A percentile compares a stretch with the other conserved stretches of the same genome.
These are phyloP conservation scores for Mormyrops attenuatus DNA, from an alignment of 2,797 vertebrate genomes.

Conservation along the genomic window DNA sequence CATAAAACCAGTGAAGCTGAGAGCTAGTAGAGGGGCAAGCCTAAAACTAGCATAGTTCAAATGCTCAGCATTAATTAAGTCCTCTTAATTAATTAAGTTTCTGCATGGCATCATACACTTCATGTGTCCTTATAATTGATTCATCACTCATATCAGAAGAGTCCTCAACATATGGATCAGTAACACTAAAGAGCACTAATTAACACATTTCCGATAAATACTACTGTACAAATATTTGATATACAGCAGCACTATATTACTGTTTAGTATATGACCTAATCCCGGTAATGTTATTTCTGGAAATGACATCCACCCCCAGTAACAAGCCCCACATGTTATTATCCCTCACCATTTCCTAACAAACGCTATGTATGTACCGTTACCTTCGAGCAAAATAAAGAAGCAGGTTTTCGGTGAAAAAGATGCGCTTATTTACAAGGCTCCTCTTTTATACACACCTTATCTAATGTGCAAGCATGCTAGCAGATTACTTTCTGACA, in stretches of 20 bases:
- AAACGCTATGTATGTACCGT: background rate
- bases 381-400: background rate
- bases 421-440: background rate
- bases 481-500: background rate
- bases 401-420: background rate
- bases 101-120: no score
- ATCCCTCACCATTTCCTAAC: background rate
- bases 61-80: no score
- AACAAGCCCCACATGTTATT: background rate
- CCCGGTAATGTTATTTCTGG: background rate
- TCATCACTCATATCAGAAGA: no score
- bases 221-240: background rate
- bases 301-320: background rate
- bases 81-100: no score
- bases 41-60: no score
- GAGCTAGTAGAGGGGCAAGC: no score
- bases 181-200: background rate
- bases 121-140: no score
- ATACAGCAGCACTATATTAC: background rate
- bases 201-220: background rate
- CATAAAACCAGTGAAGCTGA: no score
- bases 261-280: background rate
- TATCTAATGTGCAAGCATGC: background rate
- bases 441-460: background rate
- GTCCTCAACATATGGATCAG: no score